These are phyloP conservation scores for Diorhabda carinulata DNA, from an alignment of 1,140 invertebrate genomes.

Conservation along the genomic window DNA sequence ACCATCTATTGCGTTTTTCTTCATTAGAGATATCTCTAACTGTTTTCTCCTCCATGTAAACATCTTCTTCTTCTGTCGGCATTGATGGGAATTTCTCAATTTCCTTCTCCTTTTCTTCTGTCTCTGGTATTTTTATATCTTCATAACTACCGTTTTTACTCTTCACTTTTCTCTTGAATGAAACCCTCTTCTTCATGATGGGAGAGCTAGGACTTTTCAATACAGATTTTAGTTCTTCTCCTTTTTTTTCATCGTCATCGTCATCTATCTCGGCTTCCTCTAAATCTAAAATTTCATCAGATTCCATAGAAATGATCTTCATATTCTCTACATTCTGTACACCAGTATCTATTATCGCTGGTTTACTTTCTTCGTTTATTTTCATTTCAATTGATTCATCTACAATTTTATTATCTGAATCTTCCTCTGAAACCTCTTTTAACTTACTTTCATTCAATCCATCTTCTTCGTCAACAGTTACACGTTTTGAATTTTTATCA, in stretches of 20 bases:
- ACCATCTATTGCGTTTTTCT: constrained; percentile 44
- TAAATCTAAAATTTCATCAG: background rate
- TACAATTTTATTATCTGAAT: constrained; percentile 8
- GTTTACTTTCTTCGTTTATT: constrained; percentile 35
- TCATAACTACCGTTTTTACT: constrained; percentile 39
- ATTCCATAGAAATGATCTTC: background rate
- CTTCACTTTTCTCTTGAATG: constrained; percentile 43
- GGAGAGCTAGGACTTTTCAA: constrained; percentile 41
- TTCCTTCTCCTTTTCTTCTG: constrained; percentile 18
- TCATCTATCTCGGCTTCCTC: constrained; percentile 18
- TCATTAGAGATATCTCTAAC: constrained; percentile 38
- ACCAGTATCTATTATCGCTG: constrained; percentile 31
- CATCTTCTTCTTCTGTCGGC: constrained; percentile 37
- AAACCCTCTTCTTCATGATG: constrained; percentile 48
- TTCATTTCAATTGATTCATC: constrained; percentile 13
- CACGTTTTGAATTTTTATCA: constrained; percentile 31
- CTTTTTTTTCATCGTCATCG: constrained; percentile 6
- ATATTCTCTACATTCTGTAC: background rate
- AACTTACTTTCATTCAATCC: constrained; percentile 26
- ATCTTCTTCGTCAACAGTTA: constrained; percentile 34
- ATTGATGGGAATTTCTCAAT: constrained; percentile 27
- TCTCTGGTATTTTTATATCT: constrained; percentile 48
- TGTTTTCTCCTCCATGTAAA: constrained; percentile 37
- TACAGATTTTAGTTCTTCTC: constrained; percentile 24
- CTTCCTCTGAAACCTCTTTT: constrained; percentile 11